A percentile compares a stretch with the other conserved stretches of the same genome.
Conservation (phyloP, 2,888 invertebrate species). For the Cyclophora punctaria region DNA sequence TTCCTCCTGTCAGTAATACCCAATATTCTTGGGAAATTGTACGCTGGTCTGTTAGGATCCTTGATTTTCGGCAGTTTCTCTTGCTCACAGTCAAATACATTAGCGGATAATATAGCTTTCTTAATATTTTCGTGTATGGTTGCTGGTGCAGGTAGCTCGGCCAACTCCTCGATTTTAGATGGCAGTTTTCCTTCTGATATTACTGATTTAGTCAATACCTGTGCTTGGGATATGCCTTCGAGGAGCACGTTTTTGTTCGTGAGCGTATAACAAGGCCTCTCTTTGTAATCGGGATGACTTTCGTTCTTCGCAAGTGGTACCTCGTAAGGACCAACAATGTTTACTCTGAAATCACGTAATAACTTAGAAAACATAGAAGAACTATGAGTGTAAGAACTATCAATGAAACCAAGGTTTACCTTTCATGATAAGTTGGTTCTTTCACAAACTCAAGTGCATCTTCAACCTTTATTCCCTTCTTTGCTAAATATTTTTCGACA, state of each 20-base stretch:
- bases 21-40: conserved; percentile 80
- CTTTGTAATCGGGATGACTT: conserved; percentile 80
- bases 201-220: conserved; percentile 86
- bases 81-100: conserved; percentile 86
- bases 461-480: conserved; percentile 75
- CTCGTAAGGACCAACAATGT: conserved; percentile 62
- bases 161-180: conserved; percentile 69
- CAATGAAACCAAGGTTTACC: conserved; percentile 22
- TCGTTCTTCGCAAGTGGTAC: conserved; percentile 59
- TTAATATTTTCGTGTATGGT: conserved; percentile 76
- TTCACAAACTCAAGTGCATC: conserved; percentile 77
- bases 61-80: conserved; percentile 83
- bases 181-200: conserved; percentile 78
- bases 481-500: conserved; percentile 68
- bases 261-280: conserved; percentile 74
- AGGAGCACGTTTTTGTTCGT: conserved; percentile 78
- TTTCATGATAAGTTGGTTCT: conserved; percentile 41
- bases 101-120: conserved; percentile 77
- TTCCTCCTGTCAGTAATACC: conserved; percentile 83
- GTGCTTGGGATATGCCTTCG: conserved; percentile 85
- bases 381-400: background rate
- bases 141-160: conserved; percentile 64
- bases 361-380: background rate
- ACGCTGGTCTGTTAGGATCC: conserved; percentile 81
- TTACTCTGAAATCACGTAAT: conserved; percentile 35